Percentiles rank a stretch among this genome's conserved stretches.
These are phyloP conservation scores for Diceros bicornis DNA, from an alignment of 2,797 vertebrate genomes.

Conservation along the genomic window DNA sequence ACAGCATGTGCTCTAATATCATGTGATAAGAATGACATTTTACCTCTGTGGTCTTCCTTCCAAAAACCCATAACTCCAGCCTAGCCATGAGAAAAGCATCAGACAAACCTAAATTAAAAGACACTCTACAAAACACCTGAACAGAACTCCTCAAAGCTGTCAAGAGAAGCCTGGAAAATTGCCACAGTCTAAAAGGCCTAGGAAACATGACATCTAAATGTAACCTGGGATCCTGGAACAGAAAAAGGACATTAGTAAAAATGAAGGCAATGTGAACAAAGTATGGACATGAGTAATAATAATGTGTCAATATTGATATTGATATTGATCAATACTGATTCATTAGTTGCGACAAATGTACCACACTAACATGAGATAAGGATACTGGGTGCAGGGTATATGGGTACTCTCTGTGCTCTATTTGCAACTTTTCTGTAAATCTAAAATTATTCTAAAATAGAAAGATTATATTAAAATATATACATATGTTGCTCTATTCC, in stretches of 20 bases:
- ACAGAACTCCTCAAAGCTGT: neutral
- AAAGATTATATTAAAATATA: neutral
- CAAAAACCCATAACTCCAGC: neutral
- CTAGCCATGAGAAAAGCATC: neutral
- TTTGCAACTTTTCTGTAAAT: neutral
- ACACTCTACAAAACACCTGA: neutral
- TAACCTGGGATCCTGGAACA: neutral
- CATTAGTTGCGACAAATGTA: neutral
- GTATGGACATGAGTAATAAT: neutral
- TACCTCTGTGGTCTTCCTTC: neutral
- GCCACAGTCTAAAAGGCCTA: neutral
- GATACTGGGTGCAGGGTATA: no score
- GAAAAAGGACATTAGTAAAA: neutral
- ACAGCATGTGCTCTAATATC: accelerated
- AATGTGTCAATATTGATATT: neutral
- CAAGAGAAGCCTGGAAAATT: neutral
- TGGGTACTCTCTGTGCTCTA: neutral
- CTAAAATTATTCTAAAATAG: neutral
- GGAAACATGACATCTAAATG: neutral
- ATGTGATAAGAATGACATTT: neutral
- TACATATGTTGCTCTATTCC: neutral
- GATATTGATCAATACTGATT: neutral
- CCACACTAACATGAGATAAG: neutral
- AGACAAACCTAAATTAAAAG: neutral
- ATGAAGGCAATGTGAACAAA: neutral